Base-by-base conservation (phyloP, 2,888 invertebrate species). In the Epinotia brunnichana region DNA sequence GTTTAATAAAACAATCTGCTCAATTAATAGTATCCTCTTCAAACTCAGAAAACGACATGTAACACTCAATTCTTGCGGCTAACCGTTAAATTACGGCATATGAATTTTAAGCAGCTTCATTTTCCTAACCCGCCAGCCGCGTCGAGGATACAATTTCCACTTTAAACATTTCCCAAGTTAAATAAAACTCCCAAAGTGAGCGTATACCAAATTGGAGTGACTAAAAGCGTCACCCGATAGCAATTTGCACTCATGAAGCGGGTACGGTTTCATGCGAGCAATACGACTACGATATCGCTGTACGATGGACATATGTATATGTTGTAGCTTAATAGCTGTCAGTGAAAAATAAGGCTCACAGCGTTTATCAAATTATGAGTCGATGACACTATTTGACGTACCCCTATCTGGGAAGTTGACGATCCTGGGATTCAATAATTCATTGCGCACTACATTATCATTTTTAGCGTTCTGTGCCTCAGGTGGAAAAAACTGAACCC, bases 121-220 rank as follows among this genome's bases (percentile, higher is more conserved):
- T n/a, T 48, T n/a, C 48, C n/a, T 4, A 15, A 44, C 44, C 11
- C 48, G 5, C 19, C 48, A 48, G 7, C 41, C 41, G 2, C 15
- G 24, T 10, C 21, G 7, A 24, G 62, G 11, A 17, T 62, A 29
- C 62, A 48, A 62, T 62, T 62, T 48, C 48, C 48, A 62, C 24
- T 48, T 62, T 11, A 62, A 48, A 62, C 48, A 62, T 17, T 4
- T 48, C 48, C 62, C 24, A n/a, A n/a, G 48, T 62, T 48, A 60
- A 19, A 57, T 62, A 51, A 62, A 62, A 62, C 19, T 51, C 63
- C 63, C 63, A 63, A 63, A 63, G 63, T 63, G 63, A 51, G 63
- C 17, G 35, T 63, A 35, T 13, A 35, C 63, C 63, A 51, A 63
- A 63, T 63, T 51, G 63, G 29, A n/a, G 24, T 11, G 63, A n/a